Base-by-base conservation (phyloP, 2,113 vertebrate species). In the Camelus dromedarius region DNA sequence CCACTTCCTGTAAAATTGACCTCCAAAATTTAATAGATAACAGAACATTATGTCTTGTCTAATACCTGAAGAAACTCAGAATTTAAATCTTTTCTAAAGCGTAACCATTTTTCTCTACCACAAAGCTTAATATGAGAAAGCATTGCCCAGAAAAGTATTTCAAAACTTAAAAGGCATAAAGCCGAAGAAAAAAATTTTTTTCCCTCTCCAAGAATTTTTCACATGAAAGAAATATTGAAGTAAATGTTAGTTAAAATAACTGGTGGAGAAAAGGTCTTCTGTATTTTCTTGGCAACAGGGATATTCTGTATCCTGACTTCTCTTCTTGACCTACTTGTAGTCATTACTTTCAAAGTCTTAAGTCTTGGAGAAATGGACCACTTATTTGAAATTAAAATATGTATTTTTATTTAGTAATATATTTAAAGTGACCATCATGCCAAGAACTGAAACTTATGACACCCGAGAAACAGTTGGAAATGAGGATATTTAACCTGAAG, bases 21-120 rank as follows among this genome's bases (percentile, higher is more conserved):
- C 54, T 50, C 93, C 11, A 54, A 93, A 91, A 92, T 95, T 91
- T 82, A 81, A 52, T 91, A 86, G 56, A 60, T 82, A 85, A 69
- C 77, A 72, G 72, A 90, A 73, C 62, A 76, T 69, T 89, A 11
- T 56, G 0, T 88, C 28, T 96, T 67, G 22, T 96, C 18, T 82
- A 97, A 96, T 85, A 95, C 94, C 77, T 94, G 90, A 95, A 97
- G 92, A 97, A 97, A 95, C 92, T 97, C 92, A 97, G 87, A 97
- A 97, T 83, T 91, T 95, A 69, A 93, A 58, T 96, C 62, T 88
- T 96, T 88, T 89, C 64, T 72, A 89, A 94, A 96, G 75, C 7
- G 2, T 76, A 58, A 32, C 26, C 80, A 20, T 18, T 85, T 96
- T 89, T 89, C 77, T 93, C 32, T 86, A 20, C n/a, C 38, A 50